A percentile compares a stretch with the other conserved stretches of the same genome.
These are phyloP conservation scores for Callorhinus ursinus DNA, from an alignment of 2,113 vertebrate genomes.

Conservation along the genomic window DNA sequence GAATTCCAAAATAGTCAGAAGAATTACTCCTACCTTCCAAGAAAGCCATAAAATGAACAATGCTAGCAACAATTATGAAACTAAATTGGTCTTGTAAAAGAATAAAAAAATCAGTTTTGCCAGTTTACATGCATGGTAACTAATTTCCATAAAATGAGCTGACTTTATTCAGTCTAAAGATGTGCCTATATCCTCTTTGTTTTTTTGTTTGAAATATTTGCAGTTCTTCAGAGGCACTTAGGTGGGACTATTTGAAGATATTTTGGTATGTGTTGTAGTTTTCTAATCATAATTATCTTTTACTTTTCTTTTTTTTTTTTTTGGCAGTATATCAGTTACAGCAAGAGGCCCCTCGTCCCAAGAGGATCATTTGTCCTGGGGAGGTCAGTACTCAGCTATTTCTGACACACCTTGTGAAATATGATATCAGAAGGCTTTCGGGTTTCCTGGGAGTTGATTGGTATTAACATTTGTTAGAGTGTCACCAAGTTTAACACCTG, in stretches of 20 bases:
- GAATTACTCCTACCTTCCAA: conserved; percentile 35
- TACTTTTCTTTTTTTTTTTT: conserved; percentile 79
- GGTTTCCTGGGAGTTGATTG: conserved; percentile 30
- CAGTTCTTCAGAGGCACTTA: conserved; percentile 67
- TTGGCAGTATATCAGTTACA: conserved; percentile 97
- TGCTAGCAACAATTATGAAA: conserved; percentile 68
- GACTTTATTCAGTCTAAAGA: conserved; percentile 55
- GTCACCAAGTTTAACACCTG: conserved; percentile 51
- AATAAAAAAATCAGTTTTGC: conserved; percentile 70
- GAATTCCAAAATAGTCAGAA: conserved; percentile 52
- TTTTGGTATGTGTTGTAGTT: conserved; percentile 43
- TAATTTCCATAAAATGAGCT: conserved; percentile 80
- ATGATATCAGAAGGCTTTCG: conserved; percentile 58
- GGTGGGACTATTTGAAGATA: conserved; percentile 71
- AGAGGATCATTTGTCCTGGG: conserved; percentile 95
- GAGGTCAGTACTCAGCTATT: conserved; percentile 91
- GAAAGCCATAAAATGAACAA: conserved; percentile 63
- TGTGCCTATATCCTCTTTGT: neutral
- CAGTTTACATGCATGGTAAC: conserved; percentile 59
- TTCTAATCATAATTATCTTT: conserved; percentile 78
- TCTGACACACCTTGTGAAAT: conserved; percentile 76
- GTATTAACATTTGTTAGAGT: conserved; percentile 57
- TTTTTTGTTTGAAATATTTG: conserved; percentile 55
- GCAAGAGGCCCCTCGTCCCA: conserved; percentile 97
- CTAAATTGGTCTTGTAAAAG: conserved; percentile 59